Base-by-base conservation (phyloP, 2,888 invertebrate species). In the Epicampocera succincta region DNA sequence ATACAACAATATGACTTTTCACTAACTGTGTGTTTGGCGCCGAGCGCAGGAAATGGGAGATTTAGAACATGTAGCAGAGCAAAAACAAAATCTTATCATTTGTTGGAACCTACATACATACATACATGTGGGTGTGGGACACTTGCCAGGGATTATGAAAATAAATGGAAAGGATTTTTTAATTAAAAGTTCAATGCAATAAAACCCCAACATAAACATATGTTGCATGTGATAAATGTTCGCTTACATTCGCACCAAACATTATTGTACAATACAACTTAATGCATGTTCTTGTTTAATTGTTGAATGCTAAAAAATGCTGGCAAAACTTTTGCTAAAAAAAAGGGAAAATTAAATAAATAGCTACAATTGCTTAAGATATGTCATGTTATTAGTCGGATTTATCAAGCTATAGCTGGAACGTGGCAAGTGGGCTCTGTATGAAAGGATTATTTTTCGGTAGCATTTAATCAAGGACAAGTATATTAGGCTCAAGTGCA, bases 141-240 rank as follows among this genome's bases (percentile, higher is more conserved):
- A 78, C 71, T 78, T 75, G 65, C 66, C 44, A 75, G 50, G 66
- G 71, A 68, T 82, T 82, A 66, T 60, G 65, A 61, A 71, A 78
- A 71, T 66, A 82, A 69, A 76, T 54, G 72, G 54, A 54, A 54
- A 52, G 44, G 66, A 74, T 74, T 66, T 78, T 82, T 82, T 75
- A 78, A 82, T 82, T 82, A 78, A 78, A 82, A 78, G 78, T 82
- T 75, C 82, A 78, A 82, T 78, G 78, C 71, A 75, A 78, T 82
- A 75, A 71, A 75, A 76, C 33, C 3, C 25, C 38, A 25, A 61
- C 66, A 71, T 60, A 58, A 80, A 76, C 80, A 76, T 60, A 54
- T 75, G 75, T 71, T 75, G 52, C 75, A 38, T 48, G 61, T 42
- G 66, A 76, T 80, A 72, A 80, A 76, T 80, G 76, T 72, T 72